phyloP scores from a whole-genome alignment of 2,113 vertebrate genomes.

The Pteropus alecto region DNA sequence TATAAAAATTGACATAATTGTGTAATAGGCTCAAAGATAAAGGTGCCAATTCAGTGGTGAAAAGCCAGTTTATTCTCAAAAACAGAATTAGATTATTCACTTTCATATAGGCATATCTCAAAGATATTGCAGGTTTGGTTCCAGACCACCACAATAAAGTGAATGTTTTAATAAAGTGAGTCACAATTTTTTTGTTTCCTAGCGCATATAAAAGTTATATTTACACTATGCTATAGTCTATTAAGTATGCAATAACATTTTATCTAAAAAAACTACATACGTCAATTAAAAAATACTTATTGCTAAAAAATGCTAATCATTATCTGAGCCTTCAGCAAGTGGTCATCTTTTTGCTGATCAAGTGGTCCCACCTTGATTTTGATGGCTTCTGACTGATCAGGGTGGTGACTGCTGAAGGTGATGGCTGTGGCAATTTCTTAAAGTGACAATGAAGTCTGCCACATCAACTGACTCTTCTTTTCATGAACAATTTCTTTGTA shows the following conservation, averaged over 20 bases:
- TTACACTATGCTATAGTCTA: background rate
- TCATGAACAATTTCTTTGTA: background rate
- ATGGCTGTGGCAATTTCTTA: background rate
- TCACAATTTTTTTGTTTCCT: background rate
- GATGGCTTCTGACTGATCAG: background rate
- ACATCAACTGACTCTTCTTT: background rate
- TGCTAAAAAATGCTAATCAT: background rate
- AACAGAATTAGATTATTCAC: background rate
- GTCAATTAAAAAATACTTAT: background rate
- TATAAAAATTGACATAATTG: background rate
- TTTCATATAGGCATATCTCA: background rate
- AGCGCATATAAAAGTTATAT: background rate
- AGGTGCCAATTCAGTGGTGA: background rate
- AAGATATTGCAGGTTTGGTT: background rate
- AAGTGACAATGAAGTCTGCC: background rate
- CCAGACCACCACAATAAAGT: background rate
- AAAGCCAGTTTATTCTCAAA: background rate
- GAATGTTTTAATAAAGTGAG: background rate
- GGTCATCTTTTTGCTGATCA: background rate
- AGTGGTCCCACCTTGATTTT: background rate
- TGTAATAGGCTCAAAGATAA: background rate
- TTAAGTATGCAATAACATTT: background rate
- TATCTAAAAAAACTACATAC: background rate
- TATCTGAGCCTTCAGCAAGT: background rate
- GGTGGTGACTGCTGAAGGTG: background rate